Conservation (phyloP, 2,797 vertebrate species). For the Falco concolor region DNA sequence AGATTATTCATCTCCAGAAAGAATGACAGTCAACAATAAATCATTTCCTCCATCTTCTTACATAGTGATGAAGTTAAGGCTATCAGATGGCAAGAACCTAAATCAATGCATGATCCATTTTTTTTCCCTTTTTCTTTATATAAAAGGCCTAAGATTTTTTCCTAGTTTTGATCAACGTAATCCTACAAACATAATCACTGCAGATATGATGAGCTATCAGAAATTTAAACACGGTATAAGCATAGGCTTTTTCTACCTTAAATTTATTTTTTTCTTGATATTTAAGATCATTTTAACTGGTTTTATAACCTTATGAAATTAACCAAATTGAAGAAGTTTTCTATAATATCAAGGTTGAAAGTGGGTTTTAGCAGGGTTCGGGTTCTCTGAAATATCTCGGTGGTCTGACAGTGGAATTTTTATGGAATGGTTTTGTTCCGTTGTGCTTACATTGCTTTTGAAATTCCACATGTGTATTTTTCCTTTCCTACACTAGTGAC, state of each 20-base stretch:
- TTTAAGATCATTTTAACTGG: background rate
- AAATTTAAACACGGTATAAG: background rate
- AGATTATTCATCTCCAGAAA: slow-evolving; percentile 73
- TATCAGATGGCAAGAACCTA: slow-evolving; percentile 66
- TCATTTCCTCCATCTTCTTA: slow-evolving; percentile 68
- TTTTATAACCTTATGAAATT: background rate
- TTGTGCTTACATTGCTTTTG: background rate
- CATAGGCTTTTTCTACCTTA: fast-evolving
- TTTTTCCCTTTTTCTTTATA: slow-evolving; percentile 7
- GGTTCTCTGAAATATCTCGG: background rate
- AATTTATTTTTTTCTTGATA: background rate
- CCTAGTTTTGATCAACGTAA: background rate
- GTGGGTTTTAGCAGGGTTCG: background rate
- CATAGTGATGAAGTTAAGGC: slow-evolving; percentile 62
- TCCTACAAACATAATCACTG: background rate
- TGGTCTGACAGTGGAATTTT: background rate
- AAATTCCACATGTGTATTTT: background rate
- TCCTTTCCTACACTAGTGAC: background rate
- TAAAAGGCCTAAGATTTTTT: slow-evolving; percentile 7
- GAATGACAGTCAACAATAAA: slow-evolving; percentile 73
- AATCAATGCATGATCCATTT: slow-evolving; percentile 64
- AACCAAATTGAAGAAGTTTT: background rate
- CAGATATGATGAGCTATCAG: background rate
- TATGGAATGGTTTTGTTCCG: background rate
- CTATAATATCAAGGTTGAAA: background rate